These are phyloP conservation scores for Cryptoblepharus egeriae DNA, from an alignment of 2,797 vertebrate species.

Conservation along the genomic window DNA sequence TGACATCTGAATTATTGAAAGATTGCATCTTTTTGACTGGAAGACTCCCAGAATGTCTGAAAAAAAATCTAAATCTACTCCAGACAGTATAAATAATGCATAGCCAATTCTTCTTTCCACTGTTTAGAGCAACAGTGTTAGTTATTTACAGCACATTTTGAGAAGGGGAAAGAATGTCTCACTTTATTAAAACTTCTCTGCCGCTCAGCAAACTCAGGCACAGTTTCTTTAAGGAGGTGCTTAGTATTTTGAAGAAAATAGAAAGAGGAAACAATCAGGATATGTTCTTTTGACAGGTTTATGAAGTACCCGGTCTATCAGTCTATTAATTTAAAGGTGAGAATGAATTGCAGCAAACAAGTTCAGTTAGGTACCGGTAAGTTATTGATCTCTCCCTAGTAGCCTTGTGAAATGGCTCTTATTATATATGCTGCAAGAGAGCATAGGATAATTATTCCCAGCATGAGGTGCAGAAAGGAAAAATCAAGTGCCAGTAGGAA, in stretches of 20 bases:
- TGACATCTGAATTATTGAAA: constrained; percentile 75
- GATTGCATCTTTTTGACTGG: constrained; percentile 64
- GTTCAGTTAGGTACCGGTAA: not conserved
- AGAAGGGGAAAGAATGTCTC: not conserved
- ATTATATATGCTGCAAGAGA: not conserved
- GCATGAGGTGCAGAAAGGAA: not conserved
- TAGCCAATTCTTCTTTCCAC: constrained; percentile 53
- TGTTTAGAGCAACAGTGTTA: constrained; percentile 43
- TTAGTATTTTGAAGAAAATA: constrained; percentile 9
- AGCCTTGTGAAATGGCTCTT: not conserved
- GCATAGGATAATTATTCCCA: not conserved
- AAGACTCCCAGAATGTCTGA: constrained; percentile 65
- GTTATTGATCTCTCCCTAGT: not conserved
- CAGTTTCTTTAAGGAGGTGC: constrained; percentile 12
- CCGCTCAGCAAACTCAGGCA: constrained; percentile 30
- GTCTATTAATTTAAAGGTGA: constrained; percentile 9
- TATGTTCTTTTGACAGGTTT: constrained; percentile 12
- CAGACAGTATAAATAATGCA: constrained; percentile 73
- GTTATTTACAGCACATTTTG: constrained; percentile 59
- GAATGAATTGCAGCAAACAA: not conserved
- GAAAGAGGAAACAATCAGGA: not conserved
- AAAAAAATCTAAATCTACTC: constrained; percentile 65
- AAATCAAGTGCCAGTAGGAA: not conserved
- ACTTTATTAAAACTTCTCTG: constrained; percentile 47
- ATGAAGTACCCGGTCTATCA: not conserved